Percentiles rank a stretch among this genome's conserved stretches.
Evolutionary conservation across 2,888 invertebrate genomes (phyloP).

Genomic region (Dryomyza anilis): DNA sequence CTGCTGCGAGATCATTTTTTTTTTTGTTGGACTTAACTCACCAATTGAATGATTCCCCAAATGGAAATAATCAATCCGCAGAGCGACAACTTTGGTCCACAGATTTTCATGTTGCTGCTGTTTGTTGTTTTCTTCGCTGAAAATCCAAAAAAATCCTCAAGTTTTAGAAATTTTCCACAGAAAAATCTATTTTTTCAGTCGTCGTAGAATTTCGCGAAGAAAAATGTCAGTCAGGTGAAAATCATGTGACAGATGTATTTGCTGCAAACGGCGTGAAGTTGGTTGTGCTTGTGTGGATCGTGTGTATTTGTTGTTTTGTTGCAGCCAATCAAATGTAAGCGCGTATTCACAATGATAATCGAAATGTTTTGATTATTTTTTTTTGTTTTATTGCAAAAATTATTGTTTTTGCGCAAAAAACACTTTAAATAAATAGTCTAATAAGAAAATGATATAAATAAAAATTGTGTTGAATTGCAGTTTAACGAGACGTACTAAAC

Average conservation of each 20-base stretch:
- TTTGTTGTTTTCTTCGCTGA: conserved; percentile 19
- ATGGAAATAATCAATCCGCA: conserved; percentile 89
- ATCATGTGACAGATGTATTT: conserved; percentile 58
- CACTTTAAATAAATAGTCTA: too few relatives aligned
- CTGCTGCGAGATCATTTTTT: background rate
- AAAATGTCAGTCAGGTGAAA: conserved; percentile 59
- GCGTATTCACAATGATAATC: background rate
- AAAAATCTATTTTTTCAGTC: conserved; percentile 37
- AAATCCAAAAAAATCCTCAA: conserved; percentile 28
- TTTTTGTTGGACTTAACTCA: conserved; percentile 63
- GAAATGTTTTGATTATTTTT: background rate
- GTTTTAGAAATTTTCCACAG: conserved; percentile 34
- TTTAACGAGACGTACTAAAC: too few relatives aligned
- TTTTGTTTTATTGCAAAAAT: too few relatives aligned
- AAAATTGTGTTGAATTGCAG: too few relatives aligned
- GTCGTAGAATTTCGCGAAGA: conserved; percentile 43
- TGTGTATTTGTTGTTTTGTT: background rate
- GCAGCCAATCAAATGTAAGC: background rate
- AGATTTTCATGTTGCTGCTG: conserved; percentile 71
- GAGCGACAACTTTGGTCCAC: conserved; percentile 91
- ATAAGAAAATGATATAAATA: too few relatives aligned
- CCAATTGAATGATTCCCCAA: conserved; percentile 95
- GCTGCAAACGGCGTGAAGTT: conserved; percentile 29
- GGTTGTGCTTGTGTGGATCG: conserved; percentile 1
- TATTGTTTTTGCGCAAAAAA: too few relatives aligned